Base-by-base conservation (phyloP, 23 tunicate genomes). In the Styela plicata region DNA sequence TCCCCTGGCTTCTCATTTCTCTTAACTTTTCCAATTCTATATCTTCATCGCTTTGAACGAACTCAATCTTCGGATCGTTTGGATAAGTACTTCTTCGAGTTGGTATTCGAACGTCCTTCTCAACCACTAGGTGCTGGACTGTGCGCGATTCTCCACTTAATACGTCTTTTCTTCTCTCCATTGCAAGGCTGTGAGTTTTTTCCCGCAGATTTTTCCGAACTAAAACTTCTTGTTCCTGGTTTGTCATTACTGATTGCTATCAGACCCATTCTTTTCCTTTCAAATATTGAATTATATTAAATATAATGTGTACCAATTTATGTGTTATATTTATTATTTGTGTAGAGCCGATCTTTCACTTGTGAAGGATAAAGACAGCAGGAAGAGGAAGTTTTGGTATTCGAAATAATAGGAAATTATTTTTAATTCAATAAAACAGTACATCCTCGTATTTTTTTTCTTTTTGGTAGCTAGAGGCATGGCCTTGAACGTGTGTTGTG, bases 161-260 rank as follows among this genome's bases (percentile, higher is more conserved):
- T 29, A 5, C 97, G 87, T 34, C 80, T 82, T 21, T 69, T n/a
- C n/a, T 62, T 25, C 97, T 80, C 27, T 91, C 97, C 32, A 34
- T 52, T 25, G 80, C 78, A 18, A 91, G 84, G 36, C 87, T 82
- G 1, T 74, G 52, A 53, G 90, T 78, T 78, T 91, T 91, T 75
- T 91, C 82, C 31, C 74, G 69, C 75, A 86, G 89, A 70, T n/a
- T n/a, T n/a, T 91, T 91, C 23, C 80, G 82, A 25, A 84, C 82
- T 2, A 91, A 68, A 35, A 89, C 79, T n/a, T 91, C 97, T 34
- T 91, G 85, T 35, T 91, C 90, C 1, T 31, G 77, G 79, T 91
- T 91, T 17, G 89, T 31, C 90, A 91, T 86, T 75, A 83, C 35
- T 35, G 37, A n/a, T 53, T 74, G 83, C 33, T n/a, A 84, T 76